Evolutionary conservation across 2,113 vertebrate genomes (phyloP).

Genomic region (Megaptera novaeangliae): DNA sequence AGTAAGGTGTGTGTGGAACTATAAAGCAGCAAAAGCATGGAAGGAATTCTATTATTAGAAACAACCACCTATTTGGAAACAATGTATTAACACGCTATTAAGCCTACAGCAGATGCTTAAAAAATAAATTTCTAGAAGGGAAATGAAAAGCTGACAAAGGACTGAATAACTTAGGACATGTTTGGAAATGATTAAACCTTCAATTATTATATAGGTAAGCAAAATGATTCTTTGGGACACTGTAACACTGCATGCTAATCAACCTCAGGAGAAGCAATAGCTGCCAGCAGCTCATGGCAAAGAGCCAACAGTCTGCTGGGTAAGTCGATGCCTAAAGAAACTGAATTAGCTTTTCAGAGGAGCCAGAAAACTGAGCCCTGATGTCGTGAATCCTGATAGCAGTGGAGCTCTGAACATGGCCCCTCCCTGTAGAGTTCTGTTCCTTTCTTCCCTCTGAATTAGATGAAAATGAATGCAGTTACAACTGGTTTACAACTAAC

Average conservation of each 20-base stretch:
- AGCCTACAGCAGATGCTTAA: neutral
- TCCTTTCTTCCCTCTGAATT: conserved; percentile 19
- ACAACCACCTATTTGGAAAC: neutral
- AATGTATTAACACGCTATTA: neutral
- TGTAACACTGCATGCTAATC: conserved; percentile 8
- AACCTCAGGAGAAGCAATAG: neutral
- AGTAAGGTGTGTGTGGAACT: neutral
- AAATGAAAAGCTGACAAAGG: conserved; percentile 38
- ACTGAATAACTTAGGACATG: conserved; percentile 9
- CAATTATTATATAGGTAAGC: conserved; percentile 51
- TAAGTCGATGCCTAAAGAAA: neutral
- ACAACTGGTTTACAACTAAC: neutral
- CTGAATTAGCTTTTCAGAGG: conserved; percentile 26
- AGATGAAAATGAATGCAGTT: neutral
- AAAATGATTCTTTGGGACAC: conserved; percentile 45
- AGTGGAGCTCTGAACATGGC: neutral
- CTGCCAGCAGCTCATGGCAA: conserved; percentile 35
- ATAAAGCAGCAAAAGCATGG: neutral
- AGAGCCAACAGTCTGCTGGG: neutral
- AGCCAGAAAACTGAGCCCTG: neutral
- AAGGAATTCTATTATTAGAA: neutral
- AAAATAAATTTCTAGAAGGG: neutral
- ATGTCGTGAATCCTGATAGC: neutral
- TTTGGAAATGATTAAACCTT: conserved; percentile 41
- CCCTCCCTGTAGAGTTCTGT: neutral